Conservation (phyloP, 2,113 vertebrate genomes). For the Xiphias gladius region DNA sequence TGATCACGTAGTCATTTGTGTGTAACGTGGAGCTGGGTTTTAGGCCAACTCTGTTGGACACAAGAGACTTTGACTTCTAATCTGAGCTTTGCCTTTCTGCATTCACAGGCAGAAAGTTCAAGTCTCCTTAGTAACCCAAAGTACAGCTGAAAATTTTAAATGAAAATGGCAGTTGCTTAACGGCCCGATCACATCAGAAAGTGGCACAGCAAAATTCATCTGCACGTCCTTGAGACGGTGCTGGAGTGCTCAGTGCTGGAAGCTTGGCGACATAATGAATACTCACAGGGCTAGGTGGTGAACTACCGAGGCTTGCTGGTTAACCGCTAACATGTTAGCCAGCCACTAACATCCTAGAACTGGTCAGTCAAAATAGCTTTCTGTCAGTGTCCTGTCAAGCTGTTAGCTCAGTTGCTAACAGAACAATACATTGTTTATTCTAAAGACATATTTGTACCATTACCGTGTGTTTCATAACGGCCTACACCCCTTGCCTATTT, state of each 20-base stretch:
- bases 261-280: background rate
- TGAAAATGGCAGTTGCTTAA: background rate
- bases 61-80: background rate
- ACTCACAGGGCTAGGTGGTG: background rate
- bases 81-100: background rate
- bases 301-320: background rate
- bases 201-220: background rate
- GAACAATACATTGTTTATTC: background rate
- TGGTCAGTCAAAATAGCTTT: background rate
- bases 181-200: background rate
- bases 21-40: background rate
- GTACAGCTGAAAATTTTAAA: background rate
- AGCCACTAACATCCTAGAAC: background rate
- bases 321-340: background rate
- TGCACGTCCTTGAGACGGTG: background rate
- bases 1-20: background rate
- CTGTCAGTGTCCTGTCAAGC: background rate
- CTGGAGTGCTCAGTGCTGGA: too few relatives aligned
- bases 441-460: background rate
- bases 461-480: background rate
- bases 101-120: background rate
- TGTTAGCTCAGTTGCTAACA: background rate
- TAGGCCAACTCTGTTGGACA: background rate
- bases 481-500: background rate
- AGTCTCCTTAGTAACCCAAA: background rate